Conservation (phyloP, 2,113 vertebrate species). For the Emydocephalus ijimae region DNA sequence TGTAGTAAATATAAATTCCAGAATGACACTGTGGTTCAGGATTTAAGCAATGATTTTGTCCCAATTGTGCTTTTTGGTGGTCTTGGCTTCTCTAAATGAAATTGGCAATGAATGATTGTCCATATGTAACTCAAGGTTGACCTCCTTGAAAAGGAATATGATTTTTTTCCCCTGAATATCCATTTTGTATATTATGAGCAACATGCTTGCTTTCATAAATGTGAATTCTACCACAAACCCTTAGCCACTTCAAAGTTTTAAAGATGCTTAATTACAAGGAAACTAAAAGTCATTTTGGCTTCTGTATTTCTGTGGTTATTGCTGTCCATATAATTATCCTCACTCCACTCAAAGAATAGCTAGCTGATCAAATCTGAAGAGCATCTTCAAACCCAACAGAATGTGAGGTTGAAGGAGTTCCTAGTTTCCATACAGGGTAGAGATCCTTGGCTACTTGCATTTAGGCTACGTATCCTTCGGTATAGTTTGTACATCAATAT, state of each 20-base stretch:
- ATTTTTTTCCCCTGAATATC: constrained; percentile 5
- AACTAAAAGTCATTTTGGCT: constrained; percentile 63
- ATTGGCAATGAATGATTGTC: neutral
- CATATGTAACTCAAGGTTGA: neutral
- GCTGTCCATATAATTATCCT: constrained; percentile 69
- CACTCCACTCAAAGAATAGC: constrained; percentile 58
- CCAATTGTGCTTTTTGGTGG: neutral
- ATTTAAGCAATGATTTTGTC: neutral
- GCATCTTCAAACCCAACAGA: constrained; percentile 49
- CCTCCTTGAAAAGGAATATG: neutral
- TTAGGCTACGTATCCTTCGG: neutral
- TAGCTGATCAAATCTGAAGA: constrained; percentile 66
- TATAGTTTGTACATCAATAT: neutral
- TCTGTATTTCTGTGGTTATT: constrained; percentile 71
- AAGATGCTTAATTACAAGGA: constrained; percentile 69
- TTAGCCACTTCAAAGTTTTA: constrained; percentile 63
- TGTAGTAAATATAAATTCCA: neutral
- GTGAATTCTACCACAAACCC: constrained; percentile 61
- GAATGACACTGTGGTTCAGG: neutral
- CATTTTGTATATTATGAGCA: constrained; percentile 10
- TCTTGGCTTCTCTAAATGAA: neutral
- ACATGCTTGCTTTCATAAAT: constrained; percentile 60
- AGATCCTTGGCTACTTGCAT: neutral
- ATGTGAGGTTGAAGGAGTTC: constrained; percentile 43
- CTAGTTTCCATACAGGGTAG: neutral